phyloP scores from a whole-genome alignment of 2,797 vertebrate species.

The Onychomys leucogaster region DNA sequence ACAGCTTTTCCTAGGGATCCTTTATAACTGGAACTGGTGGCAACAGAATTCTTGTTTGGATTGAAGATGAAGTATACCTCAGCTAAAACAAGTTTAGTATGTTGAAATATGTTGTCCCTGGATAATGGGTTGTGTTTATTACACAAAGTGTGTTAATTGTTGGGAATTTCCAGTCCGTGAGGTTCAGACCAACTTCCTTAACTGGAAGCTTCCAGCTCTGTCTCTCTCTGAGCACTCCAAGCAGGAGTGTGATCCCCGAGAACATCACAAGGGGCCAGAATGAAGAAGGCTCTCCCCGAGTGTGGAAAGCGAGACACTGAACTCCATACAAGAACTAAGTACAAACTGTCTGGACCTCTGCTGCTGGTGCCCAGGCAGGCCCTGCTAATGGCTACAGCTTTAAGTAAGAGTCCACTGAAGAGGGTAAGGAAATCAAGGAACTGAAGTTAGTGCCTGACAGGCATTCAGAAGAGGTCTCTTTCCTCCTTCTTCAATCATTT shows the following conservation, averaged over 20 bases:
- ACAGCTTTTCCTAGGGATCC: constrained; percentile 66
- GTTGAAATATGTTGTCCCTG: constrained; percentile 19
- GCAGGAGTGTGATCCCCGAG: background rate
- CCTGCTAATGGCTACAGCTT: constrained; percentile 34
- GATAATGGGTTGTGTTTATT: constrained; percentile 47
- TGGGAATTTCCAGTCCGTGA: constrained; percentile 52
- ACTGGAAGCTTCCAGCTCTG: background rate
- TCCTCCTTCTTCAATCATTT: background rate
- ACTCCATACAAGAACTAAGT: constrained; percentile 32
- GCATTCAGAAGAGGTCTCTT: background rate
- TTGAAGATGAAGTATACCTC: constrained; percentile 52
- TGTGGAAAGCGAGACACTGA: constrained; percentile 24
- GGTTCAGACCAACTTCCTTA: constrained; percentile 34
- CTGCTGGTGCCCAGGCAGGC: background rate
- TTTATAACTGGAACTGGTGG: constrained; percentile 44
- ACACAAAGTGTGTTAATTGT: constrained; percentile 53
- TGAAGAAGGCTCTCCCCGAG: background rate
- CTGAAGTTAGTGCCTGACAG: constrained; percentile 13
- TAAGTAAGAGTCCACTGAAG: background rate
- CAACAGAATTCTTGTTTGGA: constrained; percentile 51
- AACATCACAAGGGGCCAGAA: background rate
- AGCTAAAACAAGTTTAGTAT: constrained; percentile 65
- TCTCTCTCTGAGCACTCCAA: constrained; percentile 54
- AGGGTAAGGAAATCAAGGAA: constrained; percentile 30
- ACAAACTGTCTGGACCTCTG: constrained; percentile 7